Conservation (phyloP, 2,888 invertebrate genomes). For the Nysson spinosus region DNA sequence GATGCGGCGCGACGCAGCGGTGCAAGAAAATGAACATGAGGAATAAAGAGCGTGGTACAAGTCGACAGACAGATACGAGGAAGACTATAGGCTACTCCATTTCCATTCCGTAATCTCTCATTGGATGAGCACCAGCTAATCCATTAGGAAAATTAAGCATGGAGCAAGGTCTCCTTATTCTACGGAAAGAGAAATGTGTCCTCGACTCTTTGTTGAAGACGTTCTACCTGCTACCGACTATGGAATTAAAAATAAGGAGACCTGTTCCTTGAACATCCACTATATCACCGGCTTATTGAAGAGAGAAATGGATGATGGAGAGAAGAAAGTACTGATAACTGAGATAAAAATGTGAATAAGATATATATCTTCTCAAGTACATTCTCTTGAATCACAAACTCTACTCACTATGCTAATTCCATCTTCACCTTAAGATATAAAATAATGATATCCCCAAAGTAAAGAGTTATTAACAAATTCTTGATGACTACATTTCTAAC, state of each 20-base stretch:
- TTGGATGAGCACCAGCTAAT: constrained; percentile 57
- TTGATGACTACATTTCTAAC: too few species aligned
- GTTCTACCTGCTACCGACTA: constrained; percentile 15
- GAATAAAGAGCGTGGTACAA: constrained; percentile 29
- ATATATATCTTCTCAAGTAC: too few species aligned
- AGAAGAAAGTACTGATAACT: too few species aligned
- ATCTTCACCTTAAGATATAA: too few species aligned
- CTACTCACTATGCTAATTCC: too few species aligned
- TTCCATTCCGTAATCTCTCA: constrained; percentile 46
- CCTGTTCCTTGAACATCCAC: constrained; percentile 22
- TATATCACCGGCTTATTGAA: background rate
- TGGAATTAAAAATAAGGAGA: constrained; percentile 42
- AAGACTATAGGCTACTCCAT: constrained; percentile 34
- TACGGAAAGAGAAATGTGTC: constrained; percentile 32
- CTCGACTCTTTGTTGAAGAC: constrained; percentile 36
- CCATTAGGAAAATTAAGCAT: constrained; percentile 69
- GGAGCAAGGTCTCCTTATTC: constrained; percentile 35
- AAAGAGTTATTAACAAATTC: too few species aligned
- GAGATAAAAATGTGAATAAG: constrained; percentile 22
- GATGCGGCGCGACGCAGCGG: constrained; percentile 33
- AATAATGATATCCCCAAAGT: too few species aligned
- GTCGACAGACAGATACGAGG: constrained; percentile 21
- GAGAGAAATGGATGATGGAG: background rate
- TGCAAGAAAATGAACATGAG: constrained; percentile 47
- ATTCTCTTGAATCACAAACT: too few species aligned